Evolutionary conservation across 2,888 invertebrate genomes (phyloP).

Genomic region (Lithosia quadra): DNA sequence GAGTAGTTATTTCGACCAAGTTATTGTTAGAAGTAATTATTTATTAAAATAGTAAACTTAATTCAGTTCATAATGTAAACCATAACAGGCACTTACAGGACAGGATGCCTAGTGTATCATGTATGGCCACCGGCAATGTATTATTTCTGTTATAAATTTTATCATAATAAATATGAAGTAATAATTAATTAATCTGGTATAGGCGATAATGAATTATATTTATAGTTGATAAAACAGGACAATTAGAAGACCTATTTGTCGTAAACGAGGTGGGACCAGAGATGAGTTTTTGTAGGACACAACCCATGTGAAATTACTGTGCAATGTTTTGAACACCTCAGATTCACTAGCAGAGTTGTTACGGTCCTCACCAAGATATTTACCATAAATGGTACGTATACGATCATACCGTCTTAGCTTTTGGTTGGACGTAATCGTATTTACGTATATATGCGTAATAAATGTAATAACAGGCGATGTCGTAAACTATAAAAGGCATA

Average conservation of each 20-base stretch:
- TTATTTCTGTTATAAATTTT: no score
- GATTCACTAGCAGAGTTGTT: not conserved
- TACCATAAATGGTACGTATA: not conserved
- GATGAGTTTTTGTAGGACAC: not conserved
- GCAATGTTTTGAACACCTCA: not conserved
- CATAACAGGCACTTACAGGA: no score
- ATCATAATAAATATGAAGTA: no score
- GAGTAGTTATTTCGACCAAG: not conserved
- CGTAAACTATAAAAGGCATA: constrained; percentile 74
- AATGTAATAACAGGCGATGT: constrained; percentile 65
- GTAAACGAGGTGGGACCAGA: not conserved
- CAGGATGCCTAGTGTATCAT: no score
- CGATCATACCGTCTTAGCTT: not conserved
- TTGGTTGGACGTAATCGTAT: constrained; percentile 9
- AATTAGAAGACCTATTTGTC: not conserved
- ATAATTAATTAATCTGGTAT: no score
- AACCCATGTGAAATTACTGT: not conserved
- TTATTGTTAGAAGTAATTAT: not conserved
- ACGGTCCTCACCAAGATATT: not conserved
- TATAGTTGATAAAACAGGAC: not conserved
- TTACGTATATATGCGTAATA: constrained; percentile 35
- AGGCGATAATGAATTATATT: no score
- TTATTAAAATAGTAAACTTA: no score
- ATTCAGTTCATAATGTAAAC: no score
- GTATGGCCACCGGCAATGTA: no score